Evolutionary conservation across 2,113 vertebrate species (phyloP).

Genomic region (Siniperca chuatsi): DNA sequence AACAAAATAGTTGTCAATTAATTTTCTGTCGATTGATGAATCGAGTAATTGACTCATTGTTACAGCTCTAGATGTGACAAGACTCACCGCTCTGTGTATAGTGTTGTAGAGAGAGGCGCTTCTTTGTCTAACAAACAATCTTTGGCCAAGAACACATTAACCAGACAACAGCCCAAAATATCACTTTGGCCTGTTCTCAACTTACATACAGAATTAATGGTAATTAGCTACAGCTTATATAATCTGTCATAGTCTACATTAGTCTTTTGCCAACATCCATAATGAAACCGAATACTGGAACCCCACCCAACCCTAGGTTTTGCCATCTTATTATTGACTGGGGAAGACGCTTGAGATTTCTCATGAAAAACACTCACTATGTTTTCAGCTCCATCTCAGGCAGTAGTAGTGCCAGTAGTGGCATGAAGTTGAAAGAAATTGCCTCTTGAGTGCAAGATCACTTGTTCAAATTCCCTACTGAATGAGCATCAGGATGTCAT

Average conservation of each 20-base stretch:
- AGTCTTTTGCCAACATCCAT: not conserved
- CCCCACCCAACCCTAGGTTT: not conserved
- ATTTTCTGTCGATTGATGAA: too few relatives aligned
- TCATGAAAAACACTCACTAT: not conserved
- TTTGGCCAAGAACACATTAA: not conserved
- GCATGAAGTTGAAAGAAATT: conserved; percentile 9
- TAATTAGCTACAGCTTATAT: not conserved
- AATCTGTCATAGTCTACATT: not conserved
- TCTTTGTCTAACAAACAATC: not conserved
- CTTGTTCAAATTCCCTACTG: conserved; percentile 4
- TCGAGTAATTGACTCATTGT: too few relatives aligned
- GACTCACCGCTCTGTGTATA: not conserved
- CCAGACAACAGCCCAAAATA: not conserved
- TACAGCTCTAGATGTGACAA: not conserved
- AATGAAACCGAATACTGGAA: not conserved
- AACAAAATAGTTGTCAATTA: too few relatives aligned
- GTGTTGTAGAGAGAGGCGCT: not conserved
- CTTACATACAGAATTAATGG: not conserved
- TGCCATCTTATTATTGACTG: not conserved
- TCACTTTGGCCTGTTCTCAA: too few relatives aligned
- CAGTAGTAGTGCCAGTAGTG: not conserved
- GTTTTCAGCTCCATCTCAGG: not conserved
- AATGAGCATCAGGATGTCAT: conserved; percentile 26
- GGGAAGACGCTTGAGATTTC: not conserved
- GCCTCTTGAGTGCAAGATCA: not conserved